A percentile compares a stretch with the other conserved stretches of the same genome.
phyloP scores from a whole-genome alignment of 2,113 vertebrate genomes.

The Phrynosoma blainvillii region DNA sequence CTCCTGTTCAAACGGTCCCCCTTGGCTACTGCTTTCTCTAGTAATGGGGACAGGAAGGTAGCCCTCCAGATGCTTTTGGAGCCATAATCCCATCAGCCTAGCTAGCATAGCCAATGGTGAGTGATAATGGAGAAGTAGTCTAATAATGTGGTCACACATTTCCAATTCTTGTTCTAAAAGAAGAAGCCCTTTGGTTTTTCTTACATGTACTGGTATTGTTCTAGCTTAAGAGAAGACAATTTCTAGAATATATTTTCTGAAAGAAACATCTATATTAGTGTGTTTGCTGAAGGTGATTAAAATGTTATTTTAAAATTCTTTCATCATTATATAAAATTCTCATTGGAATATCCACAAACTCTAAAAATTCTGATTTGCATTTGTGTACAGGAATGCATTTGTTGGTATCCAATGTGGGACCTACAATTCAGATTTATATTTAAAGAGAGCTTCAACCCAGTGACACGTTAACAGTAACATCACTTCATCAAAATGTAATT shows the following conservation, averaged over 20 bases:
- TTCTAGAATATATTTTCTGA: not conserved
- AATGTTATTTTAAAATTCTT: not conserved
- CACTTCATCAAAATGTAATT: slow-evolving; percentile 33
- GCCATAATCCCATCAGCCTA: no score
- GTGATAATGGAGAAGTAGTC: no score
- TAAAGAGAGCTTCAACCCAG: slow-evolving; percentile 31
- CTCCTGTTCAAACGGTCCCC: no score
- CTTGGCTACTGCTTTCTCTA: not conserved
- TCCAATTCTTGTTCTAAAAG: no score
- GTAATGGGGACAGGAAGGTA: no score
- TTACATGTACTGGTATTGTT: not conserved
- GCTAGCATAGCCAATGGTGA: no score
- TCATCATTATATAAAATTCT: not conserved
- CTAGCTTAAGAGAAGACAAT: not conserved
- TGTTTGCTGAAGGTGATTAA: not conserved
- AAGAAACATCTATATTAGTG: not conserved
- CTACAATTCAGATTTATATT: slow-evolving; percentile 52
- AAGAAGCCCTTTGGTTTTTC: no score
- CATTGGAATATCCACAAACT: not conserved
- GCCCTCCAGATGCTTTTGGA: no score
- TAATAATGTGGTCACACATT: no score
- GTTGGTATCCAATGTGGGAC: slow-evolving; percentile 46
- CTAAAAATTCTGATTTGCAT: not conserved
- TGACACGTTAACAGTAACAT: slow-evolving; percentile 19
- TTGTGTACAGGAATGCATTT: slow-evolving; percentile 10